Percentiles rank a stretch among this genome's conserved stretches.
Evolutionary conservation across 2,888 invertebrate genomes (phyloP).

Genomic region (Ochlodes sylvanus): DNA sequence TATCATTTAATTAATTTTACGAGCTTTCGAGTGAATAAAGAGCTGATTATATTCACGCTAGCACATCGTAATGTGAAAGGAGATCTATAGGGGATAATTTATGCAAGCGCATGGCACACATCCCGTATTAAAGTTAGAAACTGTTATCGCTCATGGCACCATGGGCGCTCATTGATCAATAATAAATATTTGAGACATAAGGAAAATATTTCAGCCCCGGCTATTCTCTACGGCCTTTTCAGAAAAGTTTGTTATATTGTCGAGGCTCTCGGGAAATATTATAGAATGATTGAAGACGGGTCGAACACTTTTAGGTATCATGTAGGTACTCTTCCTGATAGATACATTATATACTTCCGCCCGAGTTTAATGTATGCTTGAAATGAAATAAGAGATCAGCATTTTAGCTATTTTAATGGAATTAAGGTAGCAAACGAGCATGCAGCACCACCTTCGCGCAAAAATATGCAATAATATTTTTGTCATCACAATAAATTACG

Average conservation of each 20-base stretch:
- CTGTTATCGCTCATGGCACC: slow-evolving; percentile 16
- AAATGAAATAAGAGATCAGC: no score
- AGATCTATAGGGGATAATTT: background rate
- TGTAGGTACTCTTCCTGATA: no score
- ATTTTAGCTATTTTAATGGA: no score
- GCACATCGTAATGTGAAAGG: background rate
- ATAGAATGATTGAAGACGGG: slow-evolving; percentile 6
- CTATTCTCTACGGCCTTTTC: background rate
- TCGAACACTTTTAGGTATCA: background rate
- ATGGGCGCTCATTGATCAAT: slow-evolving; percentile 12
- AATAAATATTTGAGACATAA: slow-evolving; percentile 2
- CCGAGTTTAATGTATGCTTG: no score
- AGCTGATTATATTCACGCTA: no score
- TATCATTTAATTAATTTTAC: no score
- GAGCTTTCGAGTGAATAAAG: no score
- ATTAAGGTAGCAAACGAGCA: no score
- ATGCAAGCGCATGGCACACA: background rate
- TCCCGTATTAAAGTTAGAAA: background rate
- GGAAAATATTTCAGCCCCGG: background rate
- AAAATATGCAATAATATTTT: no score
- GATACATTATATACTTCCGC: no score
- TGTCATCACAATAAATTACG: no score
- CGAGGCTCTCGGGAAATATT: background rate
- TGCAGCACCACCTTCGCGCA: no score
- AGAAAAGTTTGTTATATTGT: background rate